A percentile compares a stretch with the other conserved stretches of the same genome.
Evolutionary conservation across 2,888 invertebrate species (phyloP).

Genomic region (Melanophora roralis): DNA sequence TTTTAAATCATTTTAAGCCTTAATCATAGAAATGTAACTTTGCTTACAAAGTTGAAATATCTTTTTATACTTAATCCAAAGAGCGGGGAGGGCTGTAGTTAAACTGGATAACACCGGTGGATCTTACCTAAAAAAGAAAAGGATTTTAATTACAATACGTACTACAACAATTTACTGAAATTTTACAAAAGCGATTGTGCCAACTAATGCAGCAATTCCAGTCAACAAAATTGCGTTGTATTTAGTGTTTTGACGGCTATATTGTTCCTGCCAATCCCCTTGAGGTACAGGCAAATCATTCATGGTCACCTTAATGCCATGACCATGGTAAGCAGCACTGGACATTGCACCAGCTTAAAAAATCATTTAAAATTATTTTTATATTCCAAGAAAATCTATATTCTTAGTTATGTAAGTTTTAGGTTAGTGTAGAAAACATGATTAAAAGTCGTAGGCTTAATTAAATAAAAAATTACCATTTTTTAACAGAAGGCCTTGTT

Average conservation of each 20-base stretch:
- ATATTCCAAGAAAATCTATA: not conserved
- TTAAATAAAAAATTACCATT: slow-evolving; percentile 69
- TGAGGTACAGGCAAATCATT: slow-evolving; percentile 87
- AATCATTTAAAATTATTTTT: not conserved
- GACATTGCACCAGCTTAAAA: slow-evolving; percentile 71
- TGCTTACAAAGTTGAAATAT: slow-evolving; percentile 32
- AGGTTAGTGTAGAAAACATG: slow-evolving; percentile 65
- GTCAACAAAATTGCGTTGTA: slow-evolving; percentile 82
- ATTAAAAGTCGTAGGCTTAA: not conserved
- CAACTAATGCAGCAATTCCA: slow-evolving; percentile 79
- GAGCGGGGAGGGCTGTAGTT: slow-evolving; percentile 82
- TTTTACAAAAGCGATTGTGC: slow-evolving; percentile 74
- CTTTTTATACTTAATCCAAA: slow-evolving; percentile 77
- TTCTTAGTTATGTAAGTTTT: slow-evolving; percentile 73
- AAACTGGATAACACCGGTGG: slow-evolving; percentile 81
- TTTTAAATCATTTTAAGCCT: slow-evolving; percentile 66
- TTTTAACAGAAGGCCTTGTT: slow-evolving; percentile 71
- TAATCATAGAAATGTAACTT: slow-evolving; percentile 50
- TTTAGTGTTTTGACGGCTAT: slow-evolving; percentile 82
- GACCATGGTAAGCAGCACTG: slow-evolving; percentile 73
- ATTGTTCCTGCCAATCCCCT: slow-evolving; percentile 86
- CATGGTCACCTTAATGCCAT: slow-evolving; percentile 78
- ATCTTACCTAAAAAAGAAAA: slow-evolving; percentile 79
- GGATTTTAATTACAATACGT: slow-evolving; percentile 47
- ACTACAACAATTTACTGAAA: not conserved